phyloP scores from a whole-genome alignment of 2,113 vertebrate genomes.

The Columbina picui region DNA sequence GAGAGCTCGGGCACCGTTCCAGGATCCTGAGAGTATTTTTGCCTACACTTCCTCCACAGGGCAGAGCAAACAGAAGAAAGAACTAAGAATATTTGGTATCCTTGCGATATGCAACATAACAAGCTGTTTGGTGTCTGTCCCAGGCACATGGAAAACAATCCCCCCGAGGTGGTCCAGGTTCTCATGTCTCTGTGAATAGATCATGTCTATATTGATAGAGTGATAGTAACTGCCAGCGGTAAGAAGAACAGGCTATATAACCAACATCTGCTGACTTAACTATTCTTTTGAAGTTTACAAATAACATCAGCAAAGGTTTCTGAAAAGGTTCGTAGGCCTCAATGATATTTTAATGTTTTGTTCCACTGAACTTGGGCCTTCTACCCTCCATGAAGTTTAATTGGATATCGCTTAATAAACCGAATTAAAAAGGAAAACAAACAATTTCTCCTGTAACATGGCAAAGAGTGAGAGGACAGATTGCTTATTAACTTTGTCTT shows the following conservation, averaged over 20 bases:
- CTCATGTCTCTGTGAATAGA: not conserved
- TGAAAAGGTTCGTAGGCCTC: not conserved
- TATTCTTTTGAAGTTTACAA: not conserved
- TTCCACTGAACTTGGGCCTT: not conserved
- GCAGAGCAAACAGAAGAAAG: not conserved
- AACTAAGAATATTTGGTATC: not conserved
- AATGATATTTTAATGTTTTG: not conserved
- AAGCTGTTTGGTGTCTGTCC: not conserved
- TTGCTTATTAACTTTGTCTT: not conserved
- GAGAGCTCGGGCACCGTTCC: not conserved
- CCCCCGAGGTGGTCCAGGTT: not conserved
- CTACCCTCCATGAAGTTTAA: not conserved
- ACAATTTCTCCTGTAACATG: not conserved
- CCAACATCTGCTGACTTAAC: not conserved
- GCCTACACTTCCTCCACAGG: not conserved
- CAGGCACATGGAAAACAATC: not conserved
- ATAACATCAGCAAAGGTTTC: not conserved
- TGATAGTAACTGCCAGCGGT: not conserved
- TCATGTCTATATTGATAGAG: not conserved
- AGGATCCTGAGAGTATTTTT: not conserved
- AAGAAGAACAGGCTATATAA: not conserved
- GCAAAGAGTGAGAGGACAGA: not conserved
- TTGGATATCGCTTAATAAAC: not conserved
- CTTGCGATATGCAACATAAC: not conserved
- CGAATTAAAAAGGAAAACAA: not conserved